Evolutionary conservation across 2,888 invertebrate species (phyloP).

Genomic region (Xestia sexstrigata): DNA sequence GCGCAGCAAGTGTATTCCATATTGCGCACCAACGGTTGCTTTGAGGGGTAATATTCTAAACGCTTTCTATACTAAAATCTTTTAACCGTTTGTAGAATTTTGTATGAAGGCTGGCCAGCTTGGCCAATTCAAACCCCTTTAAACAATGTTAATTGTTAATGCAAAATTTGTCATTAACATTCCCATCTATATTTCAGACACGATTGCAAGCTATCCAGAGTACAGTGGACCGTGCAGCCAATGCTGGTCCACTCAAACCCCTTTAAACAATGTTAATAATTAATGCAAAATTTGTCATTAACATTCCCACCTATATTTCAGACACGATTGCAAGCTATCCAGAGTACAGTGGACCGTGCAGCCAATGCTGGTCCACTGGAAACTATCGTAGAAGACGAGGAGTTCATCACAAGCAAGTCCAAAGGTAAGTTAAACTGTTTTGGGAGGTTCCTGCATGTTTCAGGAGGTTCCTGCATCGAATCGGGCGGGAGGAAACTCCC

Average conservation of each 20-base stretch:
- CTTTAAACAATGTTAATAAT: not conserved
- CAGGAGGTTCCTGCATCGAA: no score
- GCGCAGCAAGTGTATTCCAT: no score
- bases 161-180: conserved; percentile 5
- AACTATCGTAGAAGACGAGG: conserved; percentile 91
- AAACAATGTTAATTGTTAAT: not conserved
- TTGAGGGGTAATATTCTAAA: no score
- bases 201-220: conserved; percentile 83
- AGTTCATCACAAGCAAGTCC: conserved; percentile 86
- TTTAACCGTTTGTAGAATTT: not conserved
- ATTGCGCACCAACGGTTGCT: no score
- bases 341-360: conserved; percentile 82
- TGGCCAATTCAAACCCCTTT: not conserved
- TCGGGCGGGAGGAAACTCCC: no score
- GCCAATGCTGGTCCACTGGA: conserved; percentile 88
- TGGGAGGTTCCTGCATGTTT: no score
- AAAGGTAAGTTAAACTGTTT: conserved; percentile 78
- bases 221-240: conserved; percentile 83
- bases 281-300: conserved; percentile 3
- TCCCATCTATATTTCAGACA: conserved; percentile 72
- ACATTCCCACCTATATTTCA: conserved; percentile 59
- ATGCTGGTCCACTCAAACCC: conserved; percentile 83
- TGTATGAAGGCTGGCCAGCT: not conserved
- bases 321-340: conserved; percentile 83
- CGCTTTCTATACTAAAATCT: not conserved